Evolutionary conservation across 2,113 vertebrate species (phyloP), one percentile per base, ranked within the genome.

Genomic region (Phalacrocorax brasilianus): DNA sequence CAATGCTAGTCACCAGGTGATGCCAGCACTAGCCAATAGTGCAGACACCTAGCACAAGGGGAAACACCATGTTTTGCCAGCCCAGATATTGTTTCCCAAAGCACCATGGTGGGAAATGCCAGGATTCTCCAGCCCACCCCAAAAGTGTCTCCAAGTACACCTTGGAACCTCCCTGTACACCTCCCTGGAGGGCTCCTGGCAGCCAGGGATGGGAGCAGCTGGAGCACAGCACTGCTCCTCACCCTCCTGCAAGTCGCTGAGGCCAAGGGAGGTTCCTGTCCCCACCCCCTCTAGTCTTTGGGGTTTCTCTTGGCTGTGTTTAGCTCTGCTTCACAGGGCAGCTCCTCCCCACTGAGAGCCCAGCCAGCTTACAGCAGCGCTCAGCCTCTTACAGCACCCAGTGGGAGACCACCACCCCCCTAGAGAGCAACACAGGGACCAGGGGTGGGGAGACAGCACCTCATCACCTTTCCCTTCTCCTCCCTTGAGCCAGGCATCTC

Each of bases 321-420:
- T 50, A 74, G 45, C n/a, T 81, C 62, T 35, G 38, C 16, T n/a
- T 68, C n/a, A 8, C 23, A 79, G 23, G 30, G 52, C 42, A 72
- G 28, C 4, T 73, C 53, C 42, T 88, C 27, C 33, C 27, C 1
- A 1, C 33, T 40, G 35, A 66, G 24, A 28, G 14, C 14, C 53
- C 47, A 80, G 32, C 19, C 44, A 82, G n/a, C 12, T 65, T 5
- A 1, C 65, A 61, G 45, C 0, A 38, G 30, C 59, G 18, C 30
- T 85, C 62, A 53, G 55, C 35, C 40, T 62, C 66, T 65, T 12
- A 53, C 6, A 50, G 47, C 30, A 66, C 9, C 47, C 21, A 40
- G 7, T 5, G 0, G 16, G 14, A 66, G 17, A 12, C n/a, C 47
- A 53, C 11, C 2, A 0, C 3, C 17, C 44, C 33, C 5, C 18